Evolutionary conservation across 1,140 invertebrate species (phyloP), one percentile per base, ranked within the genome.

Genomic region (Trissolcus basalis): DNA sequence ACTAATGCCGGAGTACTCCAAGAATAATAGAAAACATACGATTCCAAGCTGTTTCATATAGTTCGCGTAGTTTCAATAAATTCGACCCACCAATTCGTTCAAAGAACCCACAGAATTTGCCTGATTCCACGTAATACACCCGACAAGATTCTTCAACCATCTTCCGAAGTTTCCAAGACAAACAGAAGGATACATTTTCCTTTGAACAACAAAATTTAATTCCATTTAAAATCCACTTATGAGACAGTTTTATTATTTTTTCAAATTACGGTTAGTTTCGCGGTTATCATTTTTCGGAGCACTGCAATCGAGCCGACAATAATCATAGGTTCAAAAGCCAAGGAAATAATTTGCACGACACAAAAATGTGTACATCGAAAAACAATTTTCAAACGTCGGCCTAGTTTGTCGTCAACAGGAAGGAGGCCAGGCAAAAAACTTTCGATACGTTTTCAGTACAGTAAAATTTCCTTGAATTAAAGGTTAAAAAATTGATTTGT

Each of bases 11-110:
- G 19, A 33, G 53, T 63, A 63, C 58, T 63, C 59, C 39, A 64
- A 59, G 41, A 64, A 72, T 64, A 72, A 72, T 54, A 72, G 54
- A 72, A 72, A 72, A 64, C 69, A 64, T 53, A 32, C 48, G 59
- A 72, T 64, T 72, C 64, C 41, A 48, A 72, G 48, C 56, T 72
- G 53, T 63, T 71, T 71, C 59, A 58, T 65, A 72, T 48, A 64
- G 47, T 65, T 13, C 10, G 45, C 15, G n/a, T 51, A 64, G 45
- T 51, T 64, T 35, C 19, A 58, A 71, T 63, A 36, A 32, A 35
- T 45, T 49, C 54, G 48, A 72, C 60, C 58, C 63, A 72, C 51
- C 27, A 53, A 39, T 4, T 3, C n/a, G 9, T 58, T 64, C 43
- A 58, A 58, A 51, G 58, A 59, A 36, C 50, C 6, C 8, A 16